These are phyloP conservation scores for Balearica regulorum DNA, from an alignment of 2,797 vertebrate species.

Conservation along the genomic window DNA sequence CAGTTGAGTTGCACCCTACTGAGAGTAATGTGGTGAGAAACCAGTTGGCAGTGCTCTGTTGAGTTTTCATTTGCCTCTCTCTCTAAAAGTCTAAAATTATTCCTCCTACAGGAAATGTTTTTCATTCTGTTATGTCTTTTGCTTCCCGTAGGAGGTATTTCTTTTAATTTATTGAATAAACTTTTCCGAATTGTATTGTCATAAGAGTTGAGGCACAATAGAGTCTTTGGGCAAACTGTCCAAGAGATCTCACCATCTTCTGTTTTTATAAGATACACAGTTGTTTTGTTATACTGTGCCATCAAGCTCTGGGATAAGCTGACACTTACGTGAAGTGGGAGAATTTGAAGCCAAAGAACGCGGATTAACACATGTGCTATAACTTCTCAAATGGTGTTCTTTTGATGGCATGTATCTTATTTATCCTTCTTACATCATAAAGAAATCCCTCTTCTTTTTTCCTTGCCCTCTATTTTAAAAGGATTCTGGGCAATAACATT, in stretches of 20 bases:
- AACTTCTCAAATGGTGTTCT: background rate
- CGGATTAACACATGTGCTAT: background rate
- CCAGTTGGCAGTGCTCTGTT: background rate
- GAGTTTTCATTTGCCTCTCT: slow-evolving; percentile 45
- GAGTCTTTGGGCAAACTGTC: background rate
- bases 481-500: background rate
- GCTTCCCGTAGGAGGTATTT: slow-evolving; percentile 58
- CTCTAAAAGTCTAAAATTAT: slow-evolving; percentile 60
- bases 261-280: slow-evolving; percentile 19
- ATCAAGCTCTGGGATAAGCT: background rate
- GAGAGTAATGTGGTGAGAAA: slow-evolving; percentile 40
- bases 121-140: slow-evolving; percentile 60
- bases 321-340: background rate
- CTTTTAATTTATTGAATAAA: slow-evolving; percentile 67
- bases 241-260: background rate
- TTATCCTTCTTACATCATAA: background rate
- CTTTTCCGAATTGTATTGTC: slow-evolving; percentile 28
- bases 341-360: background rate
- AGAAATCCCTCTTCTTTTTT: background rate
- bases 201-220: slow-evolving; percentile 1
- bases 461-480: background rate
- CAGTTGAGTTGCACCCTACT: slow-evolving; percentile 29
- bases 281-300: background rate
- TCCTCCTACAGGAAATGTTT: slow-evolving; percentile 66
- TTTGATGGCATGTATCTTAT: background rate